Evolutionary conservation across 1,140 invertebrate species (phyloP).

Genomic region (Apis florea): DNA sequence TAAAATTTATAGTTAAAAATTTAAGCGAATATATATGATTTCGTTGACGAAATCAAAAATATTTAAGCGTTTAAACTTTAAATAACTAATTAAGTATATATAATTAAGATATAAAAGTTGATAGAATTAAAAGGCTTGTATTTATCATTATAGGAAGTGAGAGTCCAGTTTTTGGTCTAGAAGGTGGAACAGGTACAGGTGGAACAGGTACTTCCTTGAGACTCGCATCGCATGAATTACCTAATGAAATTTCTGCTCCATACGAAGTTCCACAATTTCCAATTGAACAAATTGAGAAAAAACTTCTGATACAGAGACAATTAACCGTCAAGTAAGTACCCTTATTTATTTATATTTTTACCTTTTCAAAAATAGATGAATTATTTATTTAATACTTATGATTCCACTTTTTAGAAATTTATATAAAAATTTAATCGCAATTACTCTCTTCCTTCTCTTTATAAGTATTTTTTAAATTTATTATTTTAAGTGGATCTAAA

Average conservation of each 20-base stretch:
- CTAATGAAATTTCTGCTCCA: slow-evolving; percentile 95
- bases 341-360: not conserved
- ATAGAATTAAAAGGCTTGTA: too few relatives aligned
- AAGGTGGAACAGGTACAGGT: slow-evolving; percentile 58
- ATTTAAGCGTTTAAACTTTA: not conserved
- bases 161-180: slow-evolving; percentile 75
- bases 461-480: too few relatives aligned
- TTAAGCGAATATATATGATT: too few relatives aligned
- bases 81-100: too few relatives aligned
- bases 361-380: not conserved
- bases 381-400: too few relatives aligned
- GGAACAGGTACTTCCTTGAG: slow-evolving; percentile 60
- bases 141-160: slow-evolving; percentile 75
- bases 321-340: slow-evolving; percentile 90
- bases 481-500: too few relatives aligned
- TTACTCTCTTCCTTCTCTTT: too few relatives aligned
- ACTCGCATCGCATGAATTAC: slow-evolving; percentile 81
- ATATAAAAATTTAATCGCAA: too few relatives aligned
- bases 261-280: slow-evolving; percentile 98
- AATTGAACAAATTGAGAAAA: slow-evolving; percentile 97
- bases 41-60: not conserved
- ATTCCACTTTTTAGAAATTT: too few relatives aligned
- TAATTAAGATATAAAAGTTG: accelerated
- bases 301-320: slow-evolving; percentile 94
- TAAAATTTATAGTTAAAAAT: too few relatives aligned